phyloP scores from a whole-genome alignment of 2,888 invertebrate species.

The Liopterus haemorrhoidalis region DNA sequence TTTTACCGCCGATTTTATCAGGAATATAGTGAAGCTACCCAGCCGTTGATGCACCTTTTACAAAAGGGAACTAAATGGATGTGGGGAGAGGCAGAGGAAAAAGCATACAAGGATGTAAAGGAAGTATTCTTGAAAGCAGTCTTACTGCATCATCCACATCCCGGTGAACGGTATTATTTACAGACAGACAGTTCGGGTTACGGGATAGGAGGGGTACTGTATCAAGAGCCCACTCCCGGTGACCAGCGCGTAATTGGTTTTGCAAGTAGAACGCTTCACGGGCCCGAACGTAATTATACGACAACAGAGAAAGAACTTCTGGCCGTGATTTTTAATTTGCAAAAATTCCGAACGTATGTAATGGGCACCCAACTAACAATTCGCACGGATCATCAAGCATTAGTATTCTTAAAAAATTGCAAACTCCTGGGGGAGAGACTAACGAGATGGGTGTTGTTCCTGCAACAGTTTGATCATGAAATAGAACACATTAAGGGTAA shows the following conservation, averaged over 20 bases:
- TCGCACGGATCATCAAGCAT: conserved; percentile 33
- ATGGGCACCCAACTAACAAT: conserved; percentile 28
- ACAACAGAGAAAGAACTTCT: conserved; percentile 33
- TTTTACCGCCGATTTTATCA: conserved; percentile 26
- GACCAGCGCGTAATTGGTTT: conserved; percentile 9
- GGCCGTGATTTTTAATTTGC: conserved; percentile 31
- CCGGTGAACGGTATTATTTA: conserved; percentile 15
- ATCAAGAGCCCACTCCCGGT: conserved; percentile 7
- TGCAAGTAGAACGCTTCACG: conserved; percentile 11
- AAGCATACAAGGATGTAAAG: conserved; percentile 15
- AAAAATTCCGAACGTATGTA: conserved; percentile 33
- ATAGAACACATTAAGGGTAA: conserved; percentile 20
- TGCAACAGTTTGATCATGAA: conserved; percentile 28
- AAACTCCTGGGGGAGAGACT: conserved; percentile 30
- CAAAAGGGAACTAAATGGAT: conserved; percentile 22
- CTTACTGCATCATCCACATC: conserved; percentile 13
- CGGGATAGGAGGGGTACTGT: conserved; percentile 20
- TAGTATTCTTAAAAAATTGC: conserved; percentile 34
- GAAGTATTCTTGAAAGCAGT: conserved; percentile 16
- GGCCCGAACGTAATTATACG: conserved; percentile 18
- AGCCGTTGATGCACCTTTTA: conserved; percentile 24
- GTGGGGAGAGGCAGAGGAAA: conserved; percentile 17
- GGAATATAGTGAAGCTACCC: conserved; percentile 20
- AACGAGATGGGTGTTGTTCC: conserved; percentile 24
- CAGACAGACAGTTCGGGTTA: conserved; percentile 20